A percentile compares a stretch with the other conserved stretches of the same genome.
Evolutionary conservation across 2,797 vertebrate species (phyloP).

Genomic region (Chiloscyllium punctatum): DNA sequence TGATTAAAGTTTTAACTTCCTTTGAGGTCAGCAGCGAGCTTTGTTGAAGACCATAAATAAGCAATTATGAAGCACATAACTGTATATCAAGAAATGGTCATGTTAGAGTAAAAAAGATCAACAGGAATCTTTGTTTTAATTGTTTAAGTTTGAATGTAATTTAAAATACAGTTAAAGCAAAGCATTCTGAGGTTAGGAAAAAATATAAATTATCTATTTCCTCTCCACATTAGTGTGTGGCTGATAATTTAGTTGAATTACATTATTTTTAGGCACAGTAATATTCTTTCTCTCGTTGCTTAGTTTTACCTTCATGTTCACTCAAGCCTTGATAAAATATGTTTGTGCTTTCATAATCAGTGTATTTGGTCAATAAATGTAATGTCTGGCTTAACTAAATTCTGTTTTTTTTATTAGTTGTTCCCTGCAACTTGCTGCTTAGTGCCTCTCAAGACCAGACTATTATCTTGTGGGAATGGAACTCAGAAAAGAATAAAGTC

Average conservation of each 20-base stretch:
- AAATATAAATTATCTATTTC: neutral
- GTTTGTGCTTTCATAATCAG: neutral
- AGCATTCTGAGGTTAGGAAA: neutral
- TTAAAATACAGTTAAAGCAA: too few species aligned
- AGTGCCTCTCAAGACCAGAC: conserved; percentile 94
- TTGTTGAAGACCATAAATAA: too few species aligned
- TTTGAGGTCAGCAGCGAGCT: too few species aligned
- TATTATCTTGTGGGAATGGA: conserved; percentile 92
- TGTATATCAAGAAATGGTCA: neutral
- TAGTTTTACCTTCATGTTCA: neutral
- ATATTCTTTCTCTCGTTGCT: neutral
- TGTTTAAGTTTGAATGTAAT: neutral
- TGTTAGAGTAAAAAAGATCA: neutral
- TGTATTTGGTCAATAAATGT: conserved; percentile 13
- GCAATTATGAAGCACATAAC: neutral
- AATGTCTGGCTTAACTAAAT: neutral
- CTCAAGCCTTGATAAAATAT: neutral
- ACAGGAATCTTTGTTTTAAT: neutral
- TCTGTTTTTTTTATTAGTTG: conserved; percentile 50
- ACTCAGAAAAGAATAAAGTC: conserved; percentile 78
- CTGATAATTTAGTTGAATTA: neutral
- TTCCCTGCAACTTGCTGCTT: conserved; percentile 70
- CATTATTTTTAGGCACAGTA: neutral
- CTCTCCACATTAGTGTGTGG: neutral
- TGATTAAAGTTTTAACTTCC: too few species aligned